phyloP scores from a whole-genome alignment of 37 sponge, comb jelly and placozoan genomes.

The Halichondria panicea region DNA sequence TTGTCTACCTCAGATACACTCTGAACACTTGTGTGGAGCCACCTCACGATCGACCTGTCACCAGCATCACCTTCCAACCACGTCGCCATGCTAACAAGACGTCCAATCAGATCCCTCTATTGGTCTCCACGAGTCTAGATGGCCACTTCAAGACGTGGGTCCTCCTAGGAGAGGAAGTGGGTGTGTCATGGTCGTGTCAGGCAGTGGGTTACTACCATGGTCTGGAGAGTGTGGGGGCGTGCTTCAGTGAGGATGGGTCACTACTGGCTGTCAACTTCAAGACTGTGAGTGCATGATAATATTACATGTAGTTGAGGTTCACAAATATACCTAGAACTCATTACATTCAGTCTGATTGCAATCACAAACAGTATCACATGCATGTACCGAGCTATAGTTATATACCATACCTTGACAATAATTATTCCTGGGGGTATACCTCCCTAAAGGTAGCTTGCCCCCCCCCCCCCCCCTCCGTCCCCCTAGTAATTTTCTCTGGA shows the following conservation, averaged over 20 bases:
- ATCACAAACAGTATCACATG: no score
- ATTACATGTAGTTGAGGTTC: neutral
- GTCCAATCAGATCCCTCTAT: no score
- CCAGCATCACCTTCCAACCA: constrained; percentile 69
- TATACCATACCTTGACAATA: no score
- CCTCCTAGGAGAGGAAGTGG: constrained; percentile 7
- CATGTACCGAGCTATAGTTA: no score
- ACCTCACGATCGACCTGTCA: constrained; percentile 67
- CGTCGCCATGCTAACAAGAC: no score
- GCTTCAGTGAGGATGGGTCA: constrained; percentile 80
- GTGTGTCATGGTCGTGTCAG: constrained; percentile 59
- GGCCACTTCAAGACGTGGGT: constrained; percentile 77
- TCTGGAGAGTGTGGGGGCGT: constrained; percentile 39
- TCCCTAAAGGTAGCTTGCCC: no score
- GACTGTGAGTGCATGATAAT: constrained; percentile 34
- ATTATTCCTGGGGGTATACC: no score
- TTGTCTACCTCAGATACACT: constrained; percentile 69
- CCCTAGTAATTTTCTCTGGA: no score
- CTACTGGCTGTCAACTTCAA: constrained; percentile 71
- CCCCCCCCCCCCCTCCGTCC: no score
- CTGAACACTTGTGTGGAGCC: constrained; percentile 81
- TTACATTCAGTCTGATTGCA: no score
- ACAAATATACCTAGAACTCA: no score
- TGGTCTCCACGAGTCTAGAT: constrained; percentile 70
- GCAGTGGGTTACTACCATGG: constrained; percentile 69